Conservation (phyloP, 2,888 invertebrate species). For the Melolontha melolontha region DNA sequence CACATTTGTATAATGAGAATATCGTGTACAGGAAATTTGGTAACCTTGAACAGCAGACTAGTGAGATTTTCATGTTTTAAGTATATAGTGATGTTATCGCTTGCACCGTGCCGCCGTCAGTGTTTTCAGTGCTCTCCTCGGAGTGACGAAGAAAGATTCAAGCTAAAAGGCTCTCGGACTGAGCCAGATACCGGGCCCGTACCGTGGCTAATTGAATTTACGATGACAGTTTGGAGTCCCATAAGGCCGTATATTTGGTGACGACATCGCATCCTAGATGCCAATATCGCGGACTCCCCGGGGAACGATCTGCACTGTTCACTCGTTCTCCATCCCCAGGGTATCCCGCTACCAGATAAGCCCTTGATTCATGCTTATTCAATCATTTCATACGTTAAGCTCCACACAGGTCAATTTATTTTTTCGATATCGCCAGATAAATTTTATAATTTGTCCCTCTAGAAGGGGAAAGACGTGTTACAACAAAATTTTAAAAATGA, state of each 20-base stretch:
- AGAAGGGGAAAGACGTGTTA: no score
- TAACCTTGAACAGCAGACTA: no score
- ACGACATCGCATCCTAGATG: constrained; percentile 64
- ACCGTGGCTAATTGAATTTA: constrained; percentile 65
- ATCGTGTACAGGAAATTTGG: no score
- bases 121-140: constrained; percentile 11
- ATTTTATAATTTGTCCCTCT: no score
- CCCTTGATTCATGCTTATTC: constrained; percentile 50
- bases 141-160: constrained; percentile 13
- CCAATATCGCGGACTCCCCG: constrained; percentile 62
- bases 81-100: no score
- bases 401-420: no score
- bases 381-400: constrained; percentile 45
- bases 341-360: constrained; percentile 45
- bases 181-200: constrained; percentile 48
- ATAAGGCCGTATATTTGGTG: constrained; percentile 65
- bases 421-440: no score
- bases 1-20: no score
- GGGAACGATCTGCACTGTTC: constrained; percentile 61
- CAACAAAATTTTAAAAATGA: no score
- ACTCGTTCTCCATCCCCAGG: constrained; percentile 44
- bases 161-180: constrained; percentile 32
- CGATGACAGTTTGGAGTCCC: constrained; percentile 64
- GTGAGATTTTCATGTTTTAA: no score
- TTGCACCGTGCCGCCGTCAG: background rate